These are phyloP conservation scores for Cathartes aura DNA, from an alignment of 2,113 vertebrate species.

Conservation along the genomic window DNA sequence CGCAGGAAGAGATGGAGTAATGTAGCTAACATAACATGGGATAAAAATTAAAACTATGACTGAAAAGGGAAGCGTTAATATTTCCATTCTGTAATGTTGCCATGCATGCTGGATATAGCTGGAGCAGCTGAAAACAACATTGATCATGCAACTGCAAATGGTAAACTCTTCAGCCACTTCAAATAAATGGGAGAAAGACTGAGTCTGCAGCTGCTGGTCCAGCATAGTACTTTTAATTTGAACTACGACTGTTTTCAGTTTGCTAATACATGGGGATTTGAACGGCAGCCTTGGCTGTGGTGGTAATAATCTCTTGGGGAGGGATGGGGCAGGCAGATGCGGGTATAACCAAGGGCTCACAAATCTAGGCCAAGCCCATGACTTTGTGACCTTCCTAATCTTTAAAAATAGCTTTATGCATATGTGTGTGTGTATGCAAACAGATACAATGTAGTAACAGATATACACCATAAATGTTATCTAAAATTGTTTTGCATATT, in stretches of 20 bases:
- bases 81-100: background rate
- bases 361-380: constrained; percentile 52
- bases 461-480: background rate
- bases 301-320: constrained; percentile 8
- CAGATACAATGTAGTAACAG: background rate
- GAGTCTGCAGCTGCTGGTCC: background rate
- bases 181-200: background rate
- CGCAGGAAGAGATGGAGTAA: background rate
- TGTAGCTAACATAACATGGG: background rate
- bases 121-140: background rate
- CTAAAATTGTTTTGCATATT: background rate
- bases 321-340: background rate
- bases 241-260: background rate
- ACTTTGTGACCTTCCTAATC: constrained; percentile 49
- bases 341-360: constrained; percentile 19
- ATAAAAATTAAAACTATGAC: background rate
- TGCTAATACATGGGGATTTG: constrained; percentile 25
- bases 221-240: background rate
- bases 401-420: constrained; percentile 35
- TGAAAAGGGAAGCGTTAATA: background rate
- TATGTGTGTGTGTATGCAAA: background rate
- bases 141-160: background rate
- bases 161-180: background rate
- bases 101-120: background rate
- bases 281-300: background rate